These are phyloP conservation scores for Myiopsitta monachus DNA, from an alignment of 2,113 vertebrate species.

Conservation along the genomic window DNA sequence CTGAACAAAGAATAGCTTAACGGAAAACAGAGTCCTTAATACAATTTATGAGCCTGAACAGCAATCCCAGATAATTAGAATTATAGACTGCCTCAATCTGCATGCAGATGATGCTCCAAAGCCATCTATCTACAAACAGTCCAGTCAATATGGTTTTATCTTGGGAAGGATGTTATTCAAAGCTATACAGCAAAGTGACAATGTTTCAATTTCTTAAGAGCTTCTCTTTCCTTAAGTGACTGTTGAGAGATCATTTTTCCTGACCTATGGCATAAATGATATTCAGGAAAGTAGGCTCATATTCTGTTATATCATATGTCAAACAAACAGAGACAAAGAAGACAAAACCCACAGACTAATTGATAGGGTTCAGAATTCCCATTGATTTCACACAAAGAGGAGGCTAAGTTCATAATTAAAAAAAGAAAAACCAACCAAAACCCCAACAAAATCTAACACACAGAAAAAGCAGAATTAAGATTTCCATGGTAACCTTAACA, in stretches of 20 bases:
- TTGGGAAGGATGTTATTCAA: slow-evolving; percentile 1
- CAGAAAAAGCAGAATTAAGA: slow-evolving; percentile 5
- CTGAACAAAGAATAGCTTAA: neutral
- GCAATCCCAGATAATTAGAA: slow-evolving; percentile 16
- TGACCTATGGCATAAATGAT: neutral
- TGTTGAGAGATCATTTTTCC: neutral
- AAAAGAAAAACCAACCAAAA: neutral
- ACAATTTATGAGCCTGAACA: slow-evolving; percentile 20
- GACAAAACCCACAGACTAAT: neutral
- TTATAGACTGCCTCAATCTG: neutral
- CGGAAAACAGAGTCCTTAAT: slow-evolving; percentile 40
- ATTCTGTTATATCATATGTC: neutral
- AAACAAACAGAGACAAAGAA: neutral
- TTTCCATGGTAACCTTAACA: slow-evolving; percentile 42
- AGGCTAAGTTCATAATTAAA: neutral
- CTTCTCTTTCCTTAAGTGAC: neutral
- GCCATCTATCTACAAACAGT: neutral
- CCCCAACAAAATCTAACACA: neutral
- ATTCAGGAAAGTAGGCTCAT: neutral
- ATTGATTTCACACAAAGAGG: slow-evolving; percentile 21
- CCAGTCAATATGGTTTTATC: slow-evolving; percentile 11
- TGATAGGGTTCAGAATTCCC: neutral
- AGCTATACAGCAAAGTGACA: neutral
- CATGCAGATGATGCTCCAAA: slow-evolving; percentile 40
- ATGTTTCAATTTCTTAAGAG: neutral